These are phyloP conservation scores for Pilophorus perplexus DNA, from an alignment of 2,888 invertebrate species.

Conservation along the genomic window DNA sequence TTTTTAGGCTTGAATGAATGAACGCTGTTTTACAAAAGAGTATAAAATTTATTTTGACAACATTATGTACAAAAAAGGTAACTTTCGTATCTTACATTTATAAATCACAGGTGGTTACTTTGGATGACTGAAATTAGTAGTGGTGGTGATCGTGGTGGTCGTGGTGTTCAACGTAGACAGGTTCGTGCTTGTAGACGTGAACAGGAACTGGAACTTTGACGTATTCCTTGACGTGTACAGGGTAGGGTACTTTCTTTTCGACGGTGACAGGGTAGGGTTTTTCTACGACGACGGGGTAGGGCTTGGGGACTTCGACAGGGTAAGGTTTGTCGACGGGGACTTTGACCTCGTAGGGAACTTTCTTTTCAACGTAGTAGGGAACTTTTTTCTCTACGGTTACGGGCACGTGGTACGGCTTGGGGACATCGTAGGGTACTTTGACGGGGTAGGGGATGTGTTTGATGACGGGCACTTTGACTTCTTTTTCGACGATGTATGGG, in stretches of 20 bases:
- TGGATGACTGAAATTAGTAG: background rate
- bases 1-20: too few species aligned
- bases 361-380: conserved; percentile 42
- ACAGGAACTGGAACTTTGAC: conserved; percentile 39
- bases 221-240: conserved; percentile 39
- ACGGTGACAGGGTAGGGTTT: conserved; percentile 43
- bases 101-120: conserved; percentile 6
- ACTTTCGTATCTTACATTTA: conserved; percentile 11
- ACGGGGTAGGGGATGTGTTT: conserved; percentile 41
- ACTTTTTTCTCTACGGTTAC: conserved; percentile 44
- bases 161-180: background rate
- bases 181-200: conserved; percentile 32
- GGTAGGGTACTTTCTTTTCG: conserved; percentile 42
- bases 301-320: conserved; percentile 42
- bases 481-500: conserved; percentile 43
- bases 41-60: conserved; percentile 3
- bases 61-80: conserved; percentile 16
- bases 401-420: conserved; percentile 43
- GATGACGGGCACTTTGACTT: conserved; percentile 42
- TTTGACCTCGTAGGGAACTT: conserved; percentile 40
- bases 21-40: background rate
- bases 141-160: conserved; percentile 23
- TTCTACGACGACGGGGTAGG: conserved; percentile 41
- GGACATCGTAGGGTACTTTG: conserved; percentile 43
- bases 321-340: conserved; percentile 41